phyloP scores from a whole-genome alignment of 2,113 vertebrate species.

The Galemys pyrenaicus region DNA sequence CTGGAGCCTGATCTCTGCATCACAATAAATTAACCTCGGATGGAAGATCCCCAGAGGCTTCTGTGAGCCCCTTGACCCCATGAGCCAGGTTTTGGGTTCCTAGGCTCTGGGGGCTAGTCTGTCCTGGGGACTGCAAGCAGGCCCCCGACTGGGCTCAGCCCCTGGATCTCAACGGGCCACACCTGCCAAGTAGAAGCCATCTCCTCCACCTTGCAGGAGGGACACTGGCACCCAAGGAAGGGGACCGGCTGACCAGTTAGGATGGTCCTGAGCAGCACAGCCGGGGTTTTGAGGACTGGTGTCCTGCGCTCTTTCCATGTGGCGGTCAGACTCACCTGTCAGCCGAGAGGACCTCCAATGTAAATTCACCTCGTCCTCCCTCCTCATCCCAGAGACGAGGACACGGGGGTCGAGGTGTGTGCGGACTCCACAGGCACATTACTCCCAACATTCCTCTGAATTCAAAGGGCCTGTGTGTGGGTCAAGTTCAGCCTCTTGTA shows the following conservation, averaged over 20 bases:
- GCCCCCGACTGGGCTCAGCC: neutral
- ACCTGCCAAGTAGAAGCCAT: neutral
- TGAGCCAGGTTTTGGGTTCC: neutral
- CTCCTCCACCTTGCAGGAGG: neutral
- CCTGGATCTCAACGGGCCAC: neutral
- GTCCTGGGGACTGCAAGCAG: neutral
- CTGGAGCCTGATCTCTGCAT: slow-evolving; percentile 76
- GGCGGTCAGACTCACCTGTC: neutral
- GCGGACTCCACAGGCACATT: neutral
- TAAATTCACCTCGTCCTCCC: neutral
- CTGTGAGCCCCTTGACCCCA: neutral
- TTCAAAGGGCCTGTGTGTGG: neutral
- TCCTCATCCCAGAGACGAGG: neutral
- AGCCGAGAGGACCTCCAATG: neutral
- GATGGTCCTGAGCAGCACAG: neutral
- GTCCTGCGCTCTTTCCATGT: neutral
- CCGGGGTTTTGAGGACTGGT: rapidly evolving
- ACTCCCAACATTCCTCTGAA: neutral
- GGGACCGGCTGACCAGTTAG: rapidly evolving
- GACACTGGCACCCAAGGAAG: too few species aligned
- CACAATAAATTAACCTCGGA: slow-evolving; percentile 69
- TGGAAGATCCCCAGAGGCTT: neutral
- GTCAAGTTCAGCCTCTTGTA: neutral
- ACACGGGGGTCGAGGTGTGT: rapidly evolving
- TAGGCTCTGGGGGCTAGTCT: neutral